Base-by-base conservation (phyloP, 2,888 invertebrate species). In the Toxonevra muliebris region DNA sequence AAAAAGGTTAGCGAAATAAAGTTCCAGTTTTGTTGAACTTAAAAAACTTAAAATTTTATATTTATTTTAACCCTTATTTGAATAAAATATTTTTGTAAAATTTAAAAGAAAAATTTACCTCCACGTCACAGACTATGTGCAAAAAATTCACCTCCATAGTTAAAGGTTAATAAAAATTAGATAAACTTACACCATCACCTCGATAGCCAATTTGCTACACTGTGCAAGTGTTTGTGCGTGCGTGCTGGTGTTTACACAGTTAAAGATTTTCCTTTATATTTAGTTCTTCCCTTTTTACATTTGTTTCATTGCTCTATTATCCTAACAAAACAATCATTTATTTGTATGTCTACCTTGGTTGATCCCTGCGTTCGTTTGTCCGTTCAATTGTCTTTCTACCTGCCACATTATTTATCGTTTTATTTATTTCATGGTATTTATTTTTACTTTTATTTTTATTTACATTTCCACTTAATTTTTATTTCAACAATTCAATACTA, bases 351-450 rank as follows among this genome's bases (percentile, higher is more conserved):
- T 30, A 30, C 30, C 30, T 30, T 30, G 30, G 30, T 7, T 30
- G 2, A 30, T 30, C 30, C 30, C 30, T 30, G 3, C 30, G 30
- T 7, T 7, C 30, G 2, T 30, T 3, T 50, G 52, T 17, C 10
- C 53, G 52, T 17, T 5, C 53, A 40, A 53, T 61, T 61, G 59
- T 64, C 45, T 42, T 13, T 58, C 48, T 65, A 55, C 53, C 52
- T 60, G 66, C 63, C 63, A 60, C 57, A 63, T 52, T 59, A 61
- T 60, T 67, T 65, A 65, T 19, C 59, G 58, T 65, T 59, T 59
- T 62, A 60, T 60, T 58, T 62, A 62, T 69, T 50, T 59, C 62
- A 53, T 59, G 2, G 30, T 30, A 30, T 30, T 30, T 30, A 30
- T 30, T 30, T 30, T 30, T 7, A 4, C 7, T 30, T 30, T 30